Percentiles rank a stretch among this genome's conserved stretches.
Conservation (phyloP, 2,797 vertebrate species). For the Astyanax mexicanus region DNA sequence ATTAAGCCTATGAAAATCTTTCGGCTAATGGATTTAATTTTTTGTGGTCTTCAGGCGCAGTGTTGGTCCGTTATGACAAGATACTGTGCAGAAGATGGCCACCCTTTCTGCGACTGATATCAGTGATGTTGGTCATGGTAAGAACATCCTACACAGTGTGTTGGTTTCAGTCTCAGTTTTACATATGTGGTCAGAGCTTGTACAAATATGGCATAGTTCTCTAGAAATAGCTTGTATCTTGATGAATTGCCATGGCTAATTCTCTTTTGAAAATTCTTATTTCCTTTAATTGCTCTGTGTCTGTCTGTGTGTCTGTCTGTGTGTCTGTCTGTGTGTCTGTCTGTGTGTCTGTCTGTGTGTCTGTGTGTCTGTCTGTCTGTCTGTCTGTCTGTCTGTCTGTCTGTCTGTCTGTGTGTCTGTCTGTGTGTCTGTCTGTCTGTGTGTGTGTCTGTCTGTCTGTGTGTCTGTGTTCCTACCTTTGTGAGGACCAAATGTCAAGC, state of each 20-base stretch:
- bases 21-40: not conserved
- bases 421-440: no score
- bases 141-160: slow-evolving; percentile 43
- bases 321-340: not conserved
- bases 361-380: no score
- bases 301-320: not conserved
- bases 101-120: slow-evolving; percentile 83
- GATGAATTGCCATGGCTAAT: not conserved
- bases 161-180: not conserved
- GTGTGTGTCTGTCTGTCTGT: no score
- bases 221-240: not conserved
- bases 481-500: no score
- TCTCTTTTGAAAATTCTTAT: not conserved
- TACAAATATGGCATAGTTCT: not conserved
- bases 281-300: not conserved
- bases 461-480: no score
- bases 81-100: slow-evolving; percentile 85
- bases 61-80: slow-evolving; percentile 85
- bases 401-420: no score
- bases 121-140: slow-evolving; percentile 86
- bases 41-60: slow-evolving; percentile 65
- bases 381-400: no score
- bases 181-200: not conserved
- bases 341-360: not conserved
- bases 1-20: not conserved